Percentiles rank a stretch among this genome's conserved stretches.
Evolutionary conservation across 1,140 invertebrate genomes (phyloP).

Genomic region (Drosophila grimshawi): DNA sequence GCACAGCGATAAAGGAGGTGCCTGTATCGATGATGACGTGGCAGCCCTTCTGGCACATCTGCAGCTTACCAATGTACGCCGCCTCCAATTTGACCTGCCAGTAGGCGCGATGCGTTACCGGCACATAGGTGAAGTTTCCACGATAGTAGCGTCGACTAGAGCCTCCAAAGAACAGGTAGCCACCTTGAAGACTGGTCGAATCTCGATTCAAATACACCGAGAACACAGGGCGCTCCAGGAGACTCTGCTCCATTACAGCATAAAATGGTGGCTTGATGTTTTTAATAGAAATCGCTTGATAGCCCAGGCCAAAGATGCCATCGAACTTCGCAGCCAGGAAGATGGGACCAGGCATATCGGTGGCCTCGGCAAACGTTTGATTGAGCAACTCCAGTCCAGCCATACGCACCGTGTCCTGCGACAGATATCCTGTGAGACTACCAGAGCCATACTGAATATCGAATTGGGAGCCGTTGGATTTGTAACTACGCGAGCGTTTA

Average conservation of each 20-base stretch:
- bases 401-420: constrained; percentile 91
- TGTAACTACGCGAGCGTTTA: constrained; percentile 92
- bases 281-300: constrained; percentile 94
- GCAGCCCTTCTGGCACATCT: constrained; percentile 85
- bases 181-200: constrained; percentile 84
- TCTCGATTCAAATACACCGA: constrained; percentile 94
- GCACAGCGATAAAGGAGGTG: constrained; percentile 90
- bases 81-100: constrained; percentile 79
- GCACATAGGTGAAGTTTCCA: constrained; percentile 77
- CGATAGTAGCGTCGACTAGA: constrained; percentile 62
- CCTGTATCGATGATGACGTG: constrained; percentile 91
- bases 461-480: constrained; percentile 94
- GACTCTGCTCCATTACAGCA: constrained; percentile 94
- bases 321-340: constrained; percentile 99
- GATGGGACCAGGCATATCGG: constrained; percentile 94
- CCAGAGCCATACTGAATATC: constrained; percentile 98
- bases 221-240: constrained; percentile 92
- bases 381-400: constrained; percentile 89
- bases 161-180: constrained; percentile 76
- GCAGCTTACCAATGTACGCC: constrained; percentile 51
- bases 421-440: constrained; percentile 97
- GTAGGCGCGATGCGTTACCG: constrained; percentile 67
- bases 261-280: constrained; percentile 96
- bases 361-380: constrained; percentile 98
- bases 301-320: constrained; percentile 97